phyloP scores from a whole-genome alignment of 2,888 invertebrate genomes.

The Micoletzkya japonica region DNA sequence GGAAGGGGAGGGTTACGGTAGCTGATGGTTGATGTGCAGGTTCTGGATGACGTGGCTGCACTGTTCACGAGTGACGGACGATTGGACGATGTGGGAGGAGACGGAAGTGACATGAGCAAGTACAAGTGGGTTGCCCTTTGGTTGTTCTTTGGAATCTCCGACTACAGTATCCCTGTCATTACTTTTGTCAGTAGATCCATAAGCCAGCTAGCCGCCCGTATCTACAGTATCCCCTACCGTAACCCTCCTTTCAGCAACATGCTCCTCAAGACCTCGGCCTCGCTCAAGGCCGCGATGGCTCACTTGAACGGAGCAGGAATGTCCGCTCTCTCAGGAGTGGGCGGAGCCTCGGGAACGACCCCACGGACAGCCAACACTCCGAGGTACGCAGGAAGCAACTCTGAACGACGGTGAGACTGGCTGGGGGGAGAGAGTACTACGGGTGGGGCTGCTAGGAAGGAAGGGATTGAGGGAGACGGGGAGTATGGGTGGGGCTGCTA shows the following conservation, averaged over 20 bases:
- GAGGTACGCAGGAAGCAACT: constrained; percentile 13
- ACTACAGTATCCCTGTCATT: neutral
- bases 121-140: too few relatives aligned
- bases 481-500: neutral
- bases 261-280: constrained; percentile 9
- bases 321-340: too few relatives aligned
- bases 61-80: constrained; percentile 39
- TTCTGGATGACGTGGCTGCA: constrained; percentile 50
- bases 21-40: constrained; percentile 16
- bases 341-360: neutral
- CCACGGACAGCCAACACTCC: constrained; percentile 19
- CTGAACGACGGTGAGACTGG: neutral
- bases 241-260: constrained; percentile 6
- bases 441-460: neutral
- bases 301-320: neutral
- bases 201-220: neutral
- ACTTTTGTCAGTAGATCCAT: too few relatives aligned
- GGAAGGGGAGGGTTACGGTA: neutral
- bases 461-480: neutral
- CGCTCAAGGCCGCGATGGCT: constrained; percentile 26
- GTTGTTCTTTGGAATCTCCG: neutral
- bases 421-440: neutral
- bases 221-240: neutral
- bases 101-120: too few relatives aligned
- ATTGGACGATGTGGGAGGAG: constrained; percentile 27